Evolutionary conservation across 2,888 invertebrate species (phyloP).

Genomic region (Heteromurus nitidus): DNA sequence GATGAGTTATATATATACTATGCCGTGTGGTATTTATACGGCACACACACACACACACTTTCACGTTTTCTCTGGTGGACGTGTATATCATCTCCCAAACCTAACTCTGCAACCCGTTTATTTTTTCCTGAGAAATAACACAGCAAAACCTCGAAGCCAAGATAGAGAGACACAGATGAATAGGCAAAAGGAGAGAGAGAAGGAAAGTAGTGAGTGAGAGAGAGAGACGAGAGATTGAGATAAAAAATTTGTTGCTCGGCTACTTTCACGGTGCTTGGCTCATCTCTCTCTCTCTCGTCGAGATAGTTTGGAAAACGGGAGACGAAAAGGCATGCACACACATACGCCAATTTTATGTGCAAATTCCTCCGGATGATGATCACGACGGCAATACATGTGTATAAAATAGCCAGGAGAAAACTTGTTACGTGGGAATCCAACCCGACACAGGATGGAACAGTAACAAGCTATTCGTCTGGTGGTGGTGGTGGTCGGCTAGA

Average conservation of each 20-base stretch:
- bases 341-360: conserved; percentile 24
- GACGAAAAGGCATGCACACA: no score
- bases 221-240: no score
- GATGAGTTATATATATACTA: neutral
- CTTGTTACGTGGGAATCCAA: neutral
- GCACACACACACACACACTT: no score
- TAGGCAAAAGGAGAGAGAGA: conserved; percentile 59
- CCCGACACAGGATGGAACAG: neutral
- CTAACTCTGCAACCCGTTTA: conserved; percentile 31
- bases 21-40: no score
- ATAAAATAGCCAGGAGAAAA: neutral
- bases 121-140: conserved; percentile 12
- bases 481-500: no score
- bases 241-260: conserved; percentile 59
- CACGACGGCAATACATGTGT: neutral
- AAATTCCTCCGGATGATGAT: conserved; percentile 37
- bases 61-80: no score
- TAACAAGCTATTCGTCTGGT: neutral
- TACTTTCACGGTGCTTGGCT: conserved; percentile 42
- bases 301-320: neutral
- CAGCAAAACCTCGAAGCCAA: conserved; percentile 38
- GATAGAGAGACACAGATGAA: conserved; percentile 61
- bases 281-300: no score
- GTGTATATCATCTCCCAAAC: conserved; percentile 14
- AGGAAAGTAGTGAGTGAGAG: no score